A percentile compares a stretch with the other conserved stretches of the same genome.
Evolutionary conservation across 2,888 invertebrate genomes (phyloP).

Genomic region (Drosophila recens): DNA sequence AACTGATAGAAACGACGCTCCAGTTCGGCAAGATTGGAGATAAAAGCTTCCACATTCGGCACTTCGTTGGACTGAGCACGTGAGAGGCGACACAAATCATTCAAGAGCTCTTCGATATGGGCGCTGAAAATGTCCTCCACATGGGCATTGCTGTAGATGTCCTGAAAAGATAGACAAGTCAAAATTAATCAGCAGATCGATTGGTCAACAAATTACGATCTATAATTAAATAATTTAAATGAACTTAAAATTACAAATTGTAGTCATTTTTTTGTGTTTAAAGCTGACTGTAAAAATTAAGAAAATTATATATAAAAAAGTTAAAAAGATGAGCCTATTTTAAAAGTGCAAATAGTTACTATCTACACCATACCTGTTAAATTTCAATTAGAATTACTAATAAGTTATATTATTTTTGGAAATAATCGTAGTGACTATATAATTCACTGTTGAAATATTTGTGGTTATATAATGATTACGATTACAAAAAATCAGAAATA

Average conservation of each 20-base stretch:
- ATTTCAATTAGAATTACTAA: too few relatives aligned
- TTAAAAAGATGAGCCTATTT: neutral
- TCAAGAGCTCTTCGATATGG: slow-evolving; percentile 73
- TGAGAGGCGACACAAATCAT: slow-evolving; percentile 76
- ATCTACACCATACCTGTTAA: slow-evolving; percentile 24
- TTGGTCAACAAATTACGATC: neutral
- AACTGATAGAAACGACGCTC: slow-evolving; percentile 82
- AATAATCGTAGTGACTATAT: too few relatives aligned
- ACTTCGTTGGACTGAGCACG: slow-evolving; percentile 66
- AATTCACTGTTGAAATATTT: too few relatives aligned
- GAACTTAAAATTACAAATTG: too few relatives aligned
- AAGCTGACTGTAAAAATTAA: too few relatives aligned
- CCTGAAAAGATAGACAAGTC: slow-evolving; percentile 50
- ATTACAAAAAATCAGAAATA: too few relatives aligned
- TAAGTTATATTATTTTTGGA: too few relatives aligned
- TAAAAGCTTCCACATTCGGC: slow-evolving; percentile 49
- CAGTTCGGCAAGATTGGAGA: slow-evolving; percentile 70
- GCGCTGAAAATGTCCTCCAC: slow-evolving; percentile 72
- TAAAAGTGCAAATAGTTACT: neutral
- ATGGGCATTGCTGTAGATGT: slow-evolving; percentile 73
- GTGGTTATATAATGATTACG: too few relatives aligned
- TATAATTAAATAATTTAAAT: neutral
- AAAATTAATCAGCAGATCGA: too few relatives aligned
- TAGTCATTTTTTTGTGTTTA: too few relatives aligned
- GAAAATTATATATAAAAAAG: neutral